phyloP scores from a whole-genome alignment of 2,888 invertebrate genomes.

The Rambutsinella grinnellia region DNA sequence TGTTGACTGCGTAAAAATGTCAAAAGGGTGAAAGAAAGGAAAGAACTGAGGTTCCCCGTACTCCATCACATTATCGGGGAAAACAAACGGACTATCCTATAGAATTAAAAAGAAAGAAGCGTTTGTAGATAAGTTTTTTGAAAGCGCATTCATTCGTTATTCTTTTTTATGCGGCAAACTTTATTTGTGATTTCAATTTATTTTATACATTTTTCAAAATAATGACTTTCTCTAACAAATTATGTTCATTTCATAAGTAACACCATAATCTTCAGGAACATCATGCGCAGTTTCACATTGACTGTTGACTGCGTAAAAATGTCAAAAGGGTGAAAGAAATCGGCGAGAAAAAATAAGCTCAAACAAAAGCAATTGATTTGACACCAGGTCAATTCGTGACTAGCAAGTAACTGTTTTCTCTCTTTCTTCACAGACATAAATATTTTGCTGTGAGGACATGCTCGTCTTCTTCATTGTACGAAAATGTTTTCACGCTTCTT shows the following conservation, averaged over 20 bases:
- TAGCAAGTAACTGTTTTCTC: background rate
- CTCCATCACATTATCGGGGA: conserved; percentile 66
- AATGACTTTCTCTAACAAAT: too few relatives aligned
- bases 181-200: background rate
- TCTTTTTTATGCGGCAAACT: background rate
- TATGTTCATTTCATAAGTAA: too few relatives aligned
- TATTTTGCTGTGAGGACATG: background rate
- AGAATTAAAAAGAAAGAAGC: conserved; percentile 17
- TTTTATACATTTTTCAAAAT: too few relatives aligned
- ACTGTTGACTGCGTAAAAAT: background rate
- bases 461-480: too few relatives aligned
- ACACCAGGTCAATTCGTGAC: background rate
- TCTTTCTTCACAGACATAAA: background rate
- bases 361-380: background rate
- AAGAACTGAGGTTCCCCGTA: conserved; percentile 66
- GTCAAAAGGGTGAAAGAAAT: background rate
- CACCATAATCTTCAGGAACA: too few relatives aligned
- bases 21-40: conserved; percentile 20
- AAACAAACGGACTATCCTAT: conserved; percentile 65
- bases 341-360: background rate
- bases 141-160: background rate
- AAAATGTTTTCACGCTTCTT: too few relatives aligned
- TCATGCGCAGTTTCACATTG: too few relatives aligned
- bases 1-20: background rate
- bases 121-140: too few relatives aligned